phyloP scores from a whole-genome alignment of 2,797 vertebrate species.

The Gadopsis marmoratus region DNA sequence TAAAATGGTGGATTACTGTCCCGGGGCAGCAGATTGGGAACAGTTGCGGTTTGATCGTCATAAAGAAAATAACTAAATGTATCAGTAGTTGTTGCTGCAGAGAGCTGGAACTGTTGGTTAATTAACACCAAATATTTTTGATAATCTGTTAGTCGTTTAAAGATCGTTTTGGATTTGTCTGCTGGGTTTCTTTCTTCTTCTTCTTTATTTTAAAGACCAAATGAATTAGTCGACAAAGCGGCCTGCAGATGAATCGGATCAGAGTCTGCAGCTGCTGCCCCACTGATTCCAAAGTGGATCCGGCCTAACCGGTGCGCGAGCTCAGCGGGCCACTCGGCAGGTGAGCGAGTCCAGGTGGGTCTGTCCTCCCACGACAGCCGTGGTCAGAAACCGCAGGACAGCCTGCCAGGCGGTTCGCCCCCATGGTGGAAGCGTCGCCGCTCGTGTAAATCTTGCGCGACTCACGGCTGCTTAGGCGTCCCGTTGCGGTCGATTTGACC shows the following conservation, averaged over 20 bases:
- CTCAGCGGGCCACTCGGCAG: not conserved
- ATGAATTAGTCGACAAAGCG: too few species aligned
- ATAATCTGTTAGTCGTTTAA: not conserved
- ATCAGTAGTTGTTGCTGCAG: too few species aligned
- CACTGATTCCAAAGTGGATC: not conserved
- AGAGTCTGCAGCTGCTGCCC: too few species aligned
- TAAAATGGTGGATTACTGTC: too few species aligned
- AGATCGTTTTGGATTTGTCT: not conserved
- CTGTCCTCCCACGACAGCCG: not conserved
- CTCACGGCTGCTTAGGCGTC: not conserved
- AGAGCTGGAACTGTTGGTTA: not conserved
- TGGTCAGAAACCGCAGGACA: not conserved
- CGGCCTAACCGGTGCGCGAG: not conserved
- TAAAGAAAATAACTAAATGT: too few species aligned
- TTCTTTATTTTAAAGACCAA: not conserved
- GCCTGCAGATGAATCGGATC: too few species aligned
- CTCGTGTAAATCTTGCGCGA: constrained; percentile 11
- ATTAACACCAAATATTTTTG: not conserved
- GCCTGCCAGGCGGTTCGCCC: not conserved
- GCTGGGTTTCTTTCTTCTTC: not conserved
- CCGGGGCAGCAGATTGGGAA: too few species aligned
- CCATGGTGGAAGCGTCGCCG: too few species aligned
- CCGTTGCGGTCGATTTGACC: not conserved
- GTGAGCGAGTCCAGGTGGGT: not conserved
- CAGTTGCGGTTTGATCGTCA: too few species aligned